Evolutionary conservation across 1,140 invertebrate genomes (phyloP).

Genomic region (Eupeodes corollae): DNA sequence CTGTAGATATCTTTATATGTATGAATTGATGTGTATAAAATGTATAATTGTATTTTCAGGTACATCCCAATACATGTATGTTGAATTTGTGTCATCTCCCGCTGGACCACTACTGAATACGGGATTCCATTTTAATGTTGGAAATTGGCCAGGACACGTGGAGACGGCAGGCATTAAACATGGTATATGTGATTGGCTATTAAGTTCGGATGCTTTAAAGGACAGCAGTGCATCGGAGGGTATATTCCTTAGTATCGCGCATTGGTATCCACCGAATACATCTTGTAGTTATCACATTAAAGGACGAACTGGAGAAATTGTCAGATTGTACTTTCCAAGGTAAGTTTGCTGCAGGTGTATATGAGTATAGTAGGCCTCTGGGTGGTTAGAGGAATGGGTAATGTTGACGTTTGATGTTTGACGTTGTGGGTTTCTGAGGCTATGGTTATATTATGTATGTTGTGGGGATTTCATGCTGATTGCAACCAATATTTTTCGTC

Average conservation of each 20-base stretch:
- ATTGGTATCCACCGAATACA: constrained; percentile 86
- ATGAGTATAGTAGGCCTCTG: too few relatives aligned
- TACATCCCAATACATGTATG: constrained; percentile 76
- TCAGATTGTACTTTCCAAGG: constrained; percentile 77
- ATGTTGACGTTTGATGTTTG: not conserved
- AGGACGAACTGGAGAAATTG: constrained; percentile 70
- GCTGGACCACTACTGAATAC: constrained; percentile 80
- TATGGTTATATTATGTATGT: too few relatives aligned
- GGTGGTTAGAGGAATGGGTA: too few relatives aligned
- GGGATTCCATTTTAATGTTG: constrained; percentile 87
- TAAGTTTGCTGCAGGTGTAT: constrained; percentile 28
- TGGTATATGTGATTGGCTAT: constrained; percentile 74
- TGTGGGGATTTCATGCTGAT: too few relatives aligned
- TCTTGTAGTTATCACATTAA: constrained; percentile 82
- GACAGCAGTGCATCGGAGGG: constrained; percentile 66
- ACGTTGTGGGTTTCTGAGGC: not conserved
- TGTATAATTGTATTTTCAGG: constrained; percentile 27
- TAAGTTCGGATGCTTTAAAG: constrained; percentile 66
- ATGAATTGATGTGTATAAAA: too few relatives aligned
- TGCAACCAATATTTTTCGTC: too few relatives aligned
- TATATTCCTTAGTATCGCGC: constrained; percentile 78
- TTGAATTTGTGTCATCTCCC: constrained; percentile 82
- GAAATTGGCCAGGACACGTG: constrained; percentile 82
- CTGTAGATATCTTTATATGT: too few relatives aligned
- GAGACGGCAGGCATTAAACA: constrained; percentile 73